Base-by-base conservation (phyloP, 1,140 invertebrate species). In the Anadara kagoshimensis region DNA sequence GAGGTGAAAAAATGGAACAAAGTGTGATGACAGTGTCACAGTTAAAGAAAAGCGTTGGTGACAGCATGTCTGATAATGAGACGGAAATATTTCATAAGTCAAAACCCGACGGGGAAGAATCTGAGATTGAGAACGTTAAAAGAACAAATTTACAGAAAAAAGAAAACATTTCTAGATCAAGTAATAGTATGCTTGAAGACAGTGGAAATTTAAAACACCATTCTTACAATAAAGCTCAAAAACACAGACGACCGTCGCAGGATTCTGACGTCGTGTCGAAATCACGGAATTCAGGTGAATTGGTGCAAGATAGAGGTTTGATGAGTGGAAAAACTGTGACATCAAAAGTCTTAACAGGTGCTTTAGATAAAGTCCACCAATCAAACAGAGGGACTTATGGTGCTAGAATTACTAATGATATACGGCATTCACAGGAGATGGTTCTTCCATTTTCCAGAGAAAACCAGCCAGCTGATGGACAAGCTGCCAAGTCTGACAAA, bases 101-200 rank as follows among this genome's bases (percentile, higher is more conserved):
- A 11, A 68, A 72, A 29, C 69, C 75, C 4, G 75, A 76, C 64
- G 75, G 75, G 1, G 69, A 76, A 47, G 75, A 76, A 64, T 72
- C 75, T 10, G 75, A 76, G 22, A 56, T 41, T 43, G 29, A 36
- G 29, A 36, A 47, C 29, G 14, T 29, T 11, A 24, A 22, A n/a
- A n/a, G n/a, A n/a, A n/a, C n/a, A 65, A 36, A 51, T 14, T 22
- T n/a, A 47, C 11, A 22, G 22, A 26, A 24, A 29, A 8, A 36
- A 26, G 26, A 47, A 53, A 10, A 24, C 22, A 36, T 36, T 2
- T 36, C 29, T 7, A 7, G 2, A 36, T 36, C 29, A 36, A 36
- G 29, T 2, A 36, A 36, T 36, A 36, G 29, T 36, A 36, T 2
- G 29, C 7, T 36, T 2, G 29, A 36, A 36, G 29, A 36, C 7